Base-by-base conservation (phyloP, 2,797 vertebrate genomes). In the Rachycentron canadum region DNA sequence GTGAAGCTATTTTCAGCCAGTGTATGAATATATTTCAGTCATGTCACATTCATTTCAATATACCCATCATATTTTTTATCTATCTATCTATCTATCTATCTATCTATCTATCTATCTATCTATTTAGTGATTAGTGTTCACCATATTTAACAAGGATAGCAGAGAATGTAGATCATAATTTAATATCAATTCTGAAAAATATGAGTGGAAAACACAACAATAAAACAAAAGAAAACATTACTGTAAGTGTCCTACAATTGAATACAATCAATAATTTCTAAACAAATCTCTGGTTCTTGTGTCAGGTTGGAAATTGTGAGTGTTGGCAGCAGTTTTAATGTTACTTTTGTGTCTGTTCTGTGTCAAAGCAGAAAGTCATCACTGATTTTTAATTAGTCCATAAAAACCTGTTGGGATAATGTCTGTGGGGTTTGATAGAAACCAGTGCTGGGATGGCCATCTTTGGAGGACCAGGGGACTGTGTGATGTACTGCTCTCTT, bases 401-500 rank as follows among this genome's bases (percentile, higher is more conserved):
- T 79, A 83, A 89, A 86, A 79, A 69, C 19, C 72, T 34, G 38
- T 64, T 65, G 59, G 56, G 60, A 45, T 72, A 2, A 66, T 47
- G 64, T 79, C 28, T 62, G 49, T 17, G 0, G 41, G 13, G 65
- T 66, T 30, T 81, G 65, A 81, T 71, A 61, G 26, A 71, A 81
- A 68, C 38, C 65, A 76, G 71, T n/a, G 4, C 63, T 53, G 55
- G 17, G 58, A 32, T 26, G 5, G 59, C 73, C 64, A 79, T 82
- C 62, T 83, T 72, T 74, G 62, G 82, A 52, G 21, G 32, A 69
- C 58, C n/a, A 57, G 16, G 11, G 60, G 30, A 43, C 28, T 11
- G 19, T 62, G 41, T 25, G 40, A 53, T 59, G 26, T 23, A 40
- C n/a, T 47, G 43, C 19, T 30, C 40, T 55, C 60, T 66, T 28